Base-by-base conservation (phyloP, 1,140 invertebrate species). In the Heliconius hermathena region DNA sequence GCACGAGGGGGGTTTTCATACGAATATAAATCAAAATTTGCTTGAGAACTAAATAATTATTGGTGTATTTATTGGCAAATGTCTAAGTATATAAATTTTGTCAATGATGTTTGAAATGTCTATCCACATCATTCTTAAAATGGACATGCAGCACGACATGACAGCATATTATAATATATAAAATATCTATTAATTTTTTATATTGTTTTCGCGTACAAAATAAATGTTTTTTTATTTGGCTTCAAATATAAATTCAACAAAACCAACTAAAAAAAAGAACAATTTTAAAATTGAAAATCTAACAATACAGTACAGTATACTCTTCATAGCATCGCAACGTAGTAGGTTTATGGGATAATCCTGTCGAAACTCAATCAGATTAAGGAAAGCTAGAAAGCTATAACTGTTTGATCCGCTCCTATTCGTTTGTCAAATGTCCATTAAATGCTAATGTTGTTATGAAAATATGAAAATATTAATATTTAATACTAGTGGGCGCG, bases 281-380 rank as follows among this genome's bases (percentile, higher is more conserved):
- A 3, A 66, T 11, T 66, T 66, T 3, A 66, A 66, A 66, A 29
- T 26, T 66, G 13, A 1, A 66, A 66, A 26, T 66, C 13, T 66
- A 66, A 66, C 60, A 66, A 66, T 66, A 13, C 22, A 29, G 22
- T 26, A n/a, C n/a, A n/a, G n/a, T 13, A 29, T n/a, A n/a, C 18
- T 38, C 18, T 29, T 8, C 33, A 9, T 71, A 33, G 70, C 60
- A 29, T 46, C n/a, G 66, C 66, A 71, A 49, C 36, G 78, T 41
- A 75, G 46, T 22, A 73, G 71, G 78, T 49, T 80, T 73, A 76
- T 72, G 49, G 36, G 49, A 80, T 80, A 76, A 80, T 80, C 78
- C 70, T 80, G 72, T 72, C 74, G 71, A 60, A 80, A 80, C 36
- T 41, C 78, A 76, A 76, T 80, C 78, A 76, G 78, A 76, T 52